Conservation (phyloP, 1,140 invertebrate species). For the Zophobas atratus region DNA sequence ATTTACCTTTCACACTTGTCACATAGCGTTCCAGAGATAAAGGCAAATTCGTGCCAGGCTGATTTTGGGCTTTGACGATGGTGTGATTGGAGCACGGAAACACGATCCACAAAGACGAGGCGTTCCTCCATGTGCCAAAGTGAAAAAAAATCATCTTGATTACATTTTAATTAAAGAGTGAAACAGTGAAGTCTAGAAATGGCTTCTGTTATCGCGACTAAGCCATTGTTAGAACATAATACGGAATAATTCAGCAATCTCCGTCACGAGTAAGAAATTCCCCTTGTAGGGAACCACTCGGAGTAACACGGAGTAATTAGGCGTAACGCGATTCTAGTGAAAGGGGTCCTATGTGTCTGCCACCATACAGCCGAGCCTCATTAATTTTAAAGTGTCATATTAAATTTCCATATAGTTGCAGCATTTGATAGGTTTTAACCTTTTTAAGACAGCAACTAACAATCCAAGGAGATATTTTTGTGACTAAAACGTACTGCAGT, state of each 20-base stretch:
- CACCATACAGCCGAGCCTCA: conserved; percentile 44
- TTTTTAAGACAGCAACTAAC: neutral
- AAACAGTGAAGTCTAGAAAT: conserved; percentile 42
- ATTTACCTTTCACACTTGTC: conserved; percentile 31
- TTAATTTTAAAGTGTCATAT: conserved; percentile 55
- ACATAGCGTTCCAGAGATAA: conserved; percentile 5
- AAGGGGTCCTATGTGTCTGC: conserved; percentile 47
- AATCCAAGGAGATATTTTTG: too few species aligned
- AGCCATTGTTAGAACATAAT: conserved; percentile 53
- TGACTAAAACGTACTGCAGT: too few species aligned
- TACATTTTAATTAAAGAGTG: conserved; percentile 50
- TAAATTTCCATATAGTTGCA: conserved; percentile 44
- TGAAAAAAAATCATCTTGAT: conserved; percentile 41
- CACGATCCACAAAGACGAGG: conserved; percentile 11
- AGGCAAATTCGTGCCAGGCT: conserved; percentile 10
- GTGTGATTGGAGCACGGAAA: conserved; percentile 2
- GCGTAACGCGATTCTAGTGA: conserved; percentile 52
- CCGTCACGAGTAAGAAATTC: conserved; percentile 49
- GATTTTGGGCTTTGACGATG: neutral
- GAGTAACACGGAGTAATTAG: conserved; percentile 53
- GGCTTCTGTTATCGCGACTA: conserved; percentile 43
- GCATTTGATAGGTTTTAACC: conserved; percentile 9
- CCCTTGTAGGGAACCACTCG: conserved; percentile 46
- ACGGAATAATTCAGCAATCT: conserved; percentile 49
- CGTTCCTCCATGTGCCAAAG: neutral